Conservation (phyloP, 35 echinoderm and acorn worm species). For the Apostichopus japonicus region DNA sequence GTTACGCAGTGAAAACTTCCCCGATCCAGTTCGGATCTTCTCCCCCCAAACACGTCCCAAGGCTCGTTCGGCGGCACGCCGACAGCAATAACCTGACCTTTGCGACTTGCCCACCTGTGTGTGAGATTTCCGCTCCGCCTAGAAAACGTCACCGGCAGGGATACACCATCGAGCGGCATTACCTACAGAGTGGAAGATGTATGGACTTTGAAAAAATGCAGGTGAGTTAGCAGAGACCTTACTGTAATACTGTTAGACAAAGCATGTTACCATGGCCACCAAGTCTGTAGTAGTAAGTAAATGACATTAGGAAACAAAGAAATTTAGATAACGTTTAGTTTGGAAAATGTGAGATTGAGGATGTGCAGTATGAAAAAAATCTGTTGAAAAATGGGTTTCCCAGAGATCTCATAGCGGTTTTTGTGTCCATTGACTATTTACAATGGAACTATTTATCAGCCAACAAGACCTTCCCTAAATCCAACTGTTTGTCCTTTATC, state of each 20-base stretch:
- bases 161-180: constrained; percentile 61
- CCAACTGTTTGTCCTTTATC: constrained; percentile 29
- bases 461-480: background rate
- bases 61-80: constrained; percentile 60
- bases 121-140: constrained; percentile 50
- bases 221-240: background rate
- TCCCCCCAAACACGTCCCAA: constrained; percentile 82
- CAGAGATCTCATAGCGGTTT: too few species aligned
- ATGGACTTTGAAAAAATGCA: constrained; percentile 94
- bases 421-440: background rate
- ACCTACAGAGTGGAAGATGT: constrained; percentile 74
- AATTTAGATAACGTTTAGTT: too few species aligned
- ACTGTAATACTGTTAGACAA: too few species aligned
- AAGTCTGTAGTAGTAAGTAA: too few species aligned
- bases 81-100: constrained; percentile 75
- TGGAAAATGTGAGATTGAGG: too few species aligned
- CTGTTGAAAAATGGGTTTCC: too few species aligned
- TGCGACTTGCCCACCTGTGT: constrained; percentile 70
- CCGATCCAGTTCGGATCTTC: constrained; percentile 84
- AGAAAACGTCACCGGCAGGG: constrained; percentile 71
- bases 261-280: too few species aligned
- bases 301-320: too few species aligned
- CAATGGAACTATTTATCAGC: background rate
- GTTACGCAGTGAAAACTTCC: constrained; percentile 54
- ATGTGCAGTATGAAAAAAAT: too few species aligned